phyloP scores from a whole-genome alignment of 2,113 vertebrate species.

The Mellivora capensis region DNA sequence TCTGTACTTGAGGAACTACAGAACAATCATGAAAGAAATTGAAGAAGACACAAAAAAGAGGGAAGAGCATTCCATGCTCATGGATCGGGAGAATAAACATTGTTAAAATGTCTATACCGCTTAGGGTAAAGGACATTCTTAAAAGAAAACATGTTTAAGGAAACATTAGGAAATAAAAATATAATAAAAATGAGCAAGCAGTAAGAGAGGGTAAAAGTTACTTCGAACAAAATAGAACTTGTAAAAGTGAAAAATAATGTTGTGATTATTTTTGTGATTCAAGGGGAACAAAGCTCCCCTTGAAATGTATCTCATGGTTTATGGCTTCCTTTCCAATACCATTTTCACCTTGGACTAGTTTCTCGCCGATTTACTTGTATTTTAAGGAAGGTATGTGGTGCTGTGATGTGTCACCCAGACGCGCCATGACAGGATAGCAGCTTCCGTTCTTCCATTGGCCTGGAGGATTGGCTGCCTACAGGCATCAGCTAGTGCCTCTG shows the following conservation, averaged over 20 bases:
- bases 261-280: no score
- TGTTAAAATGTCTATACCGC: no score
- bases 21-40: no score
- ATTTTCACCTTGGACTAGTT: neutral
- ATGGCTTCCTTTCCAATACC: neutral
- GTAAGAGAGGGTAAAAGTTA: neutral
- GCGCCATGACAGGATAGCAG: neutral
- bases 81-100: no score
- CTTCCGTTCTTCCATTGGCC: neutral
- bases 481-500: neutral
- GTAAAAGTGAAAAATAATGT: neutral
- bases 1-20: no score
- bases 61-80: no score
- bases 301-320: neutral
- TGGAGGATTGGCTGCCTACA: neutral
- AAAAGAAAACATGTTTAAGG: neutral
- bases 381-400: neutral
- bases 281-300: neutral
- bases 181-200: neutral
- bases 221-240: neutral
- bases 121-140: neutral
- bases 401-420: neutral
- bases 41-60: no score
- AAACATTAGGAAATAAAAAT: neutral
- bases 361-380: neutral